Percentiles rank a stretch among this genome's conserved stretches.
phyloP scores from a whole-genome alignment of 2,888 invertebrate genomes.

The Mesoligia furuncula region DNA sequence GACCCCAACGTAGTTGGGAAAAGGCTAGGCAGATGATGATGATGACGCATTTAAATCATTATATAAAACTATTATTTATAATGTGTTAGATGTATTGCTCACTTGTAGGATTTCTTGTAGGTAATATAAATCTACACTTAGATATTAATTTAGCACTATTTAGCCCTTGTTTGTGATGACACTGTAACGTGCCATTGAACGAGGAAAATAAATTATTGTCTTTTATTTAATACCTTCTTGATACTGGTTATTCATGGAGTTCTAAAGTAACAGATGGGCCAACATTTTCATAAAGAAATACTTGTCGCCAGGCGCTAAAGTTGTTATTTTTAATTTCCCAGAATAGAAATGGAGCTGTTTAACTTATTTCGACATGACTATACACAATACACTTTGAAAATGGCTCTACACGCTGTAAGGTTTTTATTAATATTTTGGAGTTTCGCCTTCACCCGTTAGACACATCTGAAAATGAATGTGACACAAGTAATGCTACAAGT shows the following conservation, averaged over 20 bases:
- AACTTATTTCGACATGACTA: not conserved
- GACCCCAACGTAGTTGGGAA: too few species aligned
- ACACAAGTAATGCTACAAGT: conserved; percentile 36
- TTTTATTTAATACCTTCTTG: conserved; percentile 1
- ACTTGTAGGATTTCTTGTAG: conserved; percentile 34
- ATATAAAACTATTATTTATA: conserved; percentile 4
- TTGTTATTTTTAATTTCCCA: not conserved
- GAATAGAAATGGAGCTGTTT: not conserved
- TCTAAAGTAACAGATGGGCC: conserved; percentile 14
- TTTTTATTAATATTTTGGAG: conserved; percentile 31
- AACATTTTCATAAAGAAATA: conserved; percentile 16
- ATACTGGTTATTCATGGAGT: not conserved
- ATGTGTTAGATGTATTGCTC: conserved; percentile 39
- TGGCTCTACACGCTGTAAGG: not conserved
- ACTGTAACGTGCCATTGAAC: not conserved
- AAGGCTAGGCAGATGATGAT: too few species aligned
- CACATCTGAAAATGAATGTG: conserved; percentile 21
- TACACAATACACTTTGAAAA: not conserved
- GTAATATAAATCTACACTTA: not conserved
- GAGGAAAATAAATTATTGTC: not conserved
- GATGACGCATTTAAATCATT: too few species aligned
- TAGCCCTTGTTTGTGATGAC: not conserved
- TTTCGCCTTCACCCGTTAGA: conserved; percentile 1
- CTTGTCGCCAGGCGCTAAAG: not conserved
- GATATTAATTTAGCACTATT: not conserved